Base-by-base conservation (phyloP, 1,140 invertebrate genomes). In the Megalonaias nervosa region DNA sequence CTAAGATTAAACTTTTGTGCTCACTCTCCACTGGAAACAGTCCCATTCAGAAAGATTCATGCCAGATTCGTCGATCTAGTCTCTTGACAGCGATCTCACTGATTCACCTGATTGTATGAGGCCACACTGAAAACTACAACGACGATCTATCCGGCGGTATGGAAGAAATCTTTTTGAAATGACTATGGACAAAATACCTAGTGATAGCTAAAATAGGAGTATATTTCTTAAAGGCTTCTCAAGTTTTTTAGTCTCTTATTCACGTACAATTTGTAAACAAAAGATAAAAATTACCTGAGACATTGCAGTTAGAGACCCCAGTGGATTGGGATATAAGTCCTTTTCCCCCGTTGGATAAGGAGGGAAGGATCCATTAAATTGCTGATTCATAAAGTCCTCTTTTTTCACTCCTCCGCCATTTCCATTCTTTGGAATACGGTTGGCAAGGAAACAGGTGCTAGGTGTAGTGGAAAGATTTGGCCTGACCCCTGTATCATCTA, bases 391-490 rank as follows among this genome's bases (percentile, higher is more conserved):
- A 72, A 68, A 87, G 14, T 82, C 75, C 67, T 88, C 86, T 65
- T 74, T 69, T 78, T 88, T 89, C 6, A 87, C 80, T 26, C 64
- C 19, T 31, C 65, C 70, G 21, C 65, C 21, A 71, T 23, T 60
- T 23, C 17, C 70, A 48, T 56, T 48, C 58, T 78, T 78, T n/a
- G 76, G n/a, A 38, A 73, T 67, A 17, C 71, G 71, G 56, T 84
- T 87, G 57, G 87, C 88, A 23, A 89, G 82, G 69, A 89, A 89
- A 70, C 88, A 89, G 5, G 87, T 89, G 23, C 88, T 84, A 4
- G 88, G 85, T 23, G 86, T 81, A 48, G 86, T 85, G 14, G 84
- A 82, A 5, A 89, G 80, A 58, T 82, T 86, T 12, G 84, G 87
- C 15, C 87, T 81, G 1, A 80, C 31, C 9, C 86, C 86, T 12